phyloP scores from a whole-genome alignment of 2,888 invertebrate species.

The Tetropium fuscum region DNA sequence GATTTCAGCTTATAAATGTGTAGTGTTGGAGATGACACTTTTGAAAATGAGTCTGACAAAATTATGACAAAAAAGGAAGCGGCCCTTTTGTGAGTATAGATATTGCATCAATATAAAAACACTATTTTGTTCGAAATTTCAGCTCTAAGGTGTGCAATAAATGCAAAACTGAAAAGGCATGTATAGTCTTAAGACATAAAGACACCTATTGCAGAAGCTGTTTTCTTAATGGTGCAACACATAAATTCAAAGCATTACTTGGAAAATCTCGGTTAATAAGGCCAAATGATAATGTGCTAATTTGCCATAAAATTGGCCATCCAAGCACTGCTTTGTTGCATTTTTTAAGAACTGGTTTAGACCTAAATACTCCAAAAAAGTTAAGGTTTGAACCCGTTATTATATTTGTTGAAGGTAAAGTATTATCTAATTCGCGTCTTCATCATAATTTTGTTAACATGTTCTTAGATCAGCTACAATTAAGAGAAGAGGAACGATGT shows the following conservation, averaged over 20 bases:
- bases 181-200: conserved; percentile 72
- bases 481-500: conserved; percentile 49
- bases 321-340: conserved; percentile 78
- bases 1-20: conserved; percentile 57
- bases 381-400: conserved; percentile 75
- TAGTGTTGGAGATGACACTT: conserved; percentile 52
- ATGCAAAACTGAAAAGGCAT: conserved; percentile 68
- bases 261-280: conserved; percentile 84
- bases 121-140: not conserved
- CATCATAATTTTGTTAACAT: not conserved
- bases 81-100: conserved; percentile 33
- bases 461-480: conserved; percentile 54
- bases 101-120: conserved; percentile 54
- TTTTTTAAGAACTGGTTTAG: conserved; percentile 74
- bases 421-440: conserved; percentile 6
- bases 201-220: conserved; percentile 81
- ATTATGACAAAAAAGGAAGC: conserved; percentile 38
- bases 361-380: conserved; percentile 74
- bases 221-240: conserved; percentile 78
- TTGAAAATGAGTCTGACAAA: conserved; percentile 44
- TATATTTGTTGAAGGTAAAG: conserved; percentile 77
- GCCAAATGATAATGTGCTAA: conserved; percentile 75
- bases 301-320: conserved; percentile 77
- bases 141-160: conserved; percentile 71
- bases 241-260: conserved; percentile 89